Percentiles rank a stretch among this genome's conserved stretches.
Conservation (phyloP, 1,140 invertebrate species). For the Conus ventricosus region DNA sequence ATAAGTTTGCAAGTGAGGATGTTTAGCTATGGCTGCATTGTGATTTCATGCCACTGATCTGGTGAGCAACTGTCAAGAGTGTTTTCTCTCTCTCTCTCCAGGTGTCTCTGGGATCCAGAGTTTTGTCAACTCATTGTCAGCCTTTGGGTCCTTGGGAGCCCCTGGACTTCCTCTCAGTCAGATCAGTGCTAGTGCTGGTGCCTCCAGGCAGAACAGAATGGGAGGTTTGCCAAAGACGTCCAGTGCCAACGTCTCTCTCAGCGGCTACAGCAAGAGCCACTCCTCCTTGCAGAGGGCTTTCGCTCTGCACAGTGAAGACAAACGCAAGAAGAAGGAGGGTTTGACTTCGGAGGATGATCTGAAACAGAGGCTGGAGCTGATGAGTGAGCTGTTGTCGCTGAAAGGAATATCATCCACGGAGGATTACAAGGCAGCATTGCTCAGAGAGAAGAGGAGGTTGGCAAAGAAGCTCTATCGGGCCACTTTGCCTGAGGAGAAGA, state of each 20-base stretch:
- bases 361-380: neutral
- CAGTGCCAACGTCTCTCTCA: no score
- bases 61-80: no score
- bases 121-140: neutral
- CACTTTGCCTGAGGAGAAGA: neutral
- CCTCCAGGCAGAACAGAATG: no score
- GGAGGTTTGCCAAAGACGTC: no score
- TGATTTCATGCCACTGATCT: no score
- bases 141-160: neutral
- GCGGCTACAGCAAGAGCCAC: neutral
- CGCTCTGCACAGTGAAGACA: neutral
- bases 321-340: neutral
- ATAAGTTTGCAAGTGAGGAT: no score
- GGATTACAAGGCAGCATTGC: neutral
- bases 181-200: no score
- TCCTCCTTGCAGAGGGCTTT: neutral
- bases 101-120: slow-evolving; percentile 1
- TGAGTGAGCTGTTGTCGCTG: neutral
- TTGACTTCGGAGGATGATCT: neutral
- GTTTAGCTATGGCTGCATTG: no score
- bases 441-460: neutral
- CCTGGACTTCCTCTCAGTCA: no score
- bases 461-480: neutral
- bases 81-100: neutral
- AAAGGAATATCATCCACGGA: neutral